A percentile compares a stretch with the other conserved stretches of the same genome.
These are phyloP conservation scores for Apomyelois bistriatella DNA, from an alignment of 2,888 invertebrate genomes.

Conservation along the genomic window DNA sequence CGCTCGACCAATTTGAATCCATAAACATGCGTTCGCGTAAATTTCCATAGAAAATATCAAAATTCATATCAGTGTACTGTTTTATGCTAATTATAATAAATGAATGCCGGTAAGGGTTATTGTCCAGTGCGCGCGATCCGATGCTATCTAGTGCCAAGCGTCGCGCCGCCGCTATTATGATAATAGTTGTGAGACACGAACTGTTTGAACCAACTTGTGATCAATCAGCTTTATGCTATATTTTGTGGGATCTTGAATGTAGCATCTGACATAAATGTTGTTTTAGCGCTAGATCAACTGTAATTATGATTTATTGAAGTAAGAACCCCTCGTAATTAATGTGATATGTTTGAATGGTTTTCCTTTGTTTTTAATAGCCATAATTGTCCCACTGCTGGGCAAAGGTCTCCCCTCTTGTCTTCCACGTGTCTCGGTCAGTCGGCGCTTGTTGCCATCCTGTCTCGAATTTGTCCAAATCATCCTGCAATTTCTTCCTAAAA, in stretches of 20 bases:
- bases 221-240: conserved; percentile 60
- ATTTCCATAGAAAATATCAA: conserved; percentile 31
- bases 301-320: neutral
- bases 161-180: conserved; percentile 69
- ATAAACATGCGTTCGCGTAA: conserved; percentile 10
- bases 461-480: too few species aligned
- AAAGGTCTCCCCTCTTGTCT: too few species aligned
- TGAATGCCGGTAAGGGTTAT: conserved; percentile 69
- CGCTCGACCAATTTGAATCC: neutral
- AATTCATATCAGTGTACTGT: conserved; percentile 42
- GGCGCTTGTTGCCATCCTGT: too few species aligned
- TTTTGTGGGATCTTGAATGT: conserved; percentile 22
- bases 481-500: too few species aligned
- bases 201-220: conserved; percentile 50
- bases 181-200: conserved; percentile 72
- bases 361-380: too few species aligned
- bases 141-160: conserved; percentile 72
- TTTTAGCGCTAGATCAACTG: neutral
- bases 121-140: conserved; percentile 74
- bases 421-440: too few species aligned
- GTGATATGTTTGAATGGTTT: neutral
- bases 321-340: neutral
- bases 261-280: neutral
- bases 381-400: too few species aligned
- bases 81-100: conserved; percentile 68